phyloP scores from a whole-genome alignment of 1,140 invertebrate species.

The Psilanteris sp. region DNA sequence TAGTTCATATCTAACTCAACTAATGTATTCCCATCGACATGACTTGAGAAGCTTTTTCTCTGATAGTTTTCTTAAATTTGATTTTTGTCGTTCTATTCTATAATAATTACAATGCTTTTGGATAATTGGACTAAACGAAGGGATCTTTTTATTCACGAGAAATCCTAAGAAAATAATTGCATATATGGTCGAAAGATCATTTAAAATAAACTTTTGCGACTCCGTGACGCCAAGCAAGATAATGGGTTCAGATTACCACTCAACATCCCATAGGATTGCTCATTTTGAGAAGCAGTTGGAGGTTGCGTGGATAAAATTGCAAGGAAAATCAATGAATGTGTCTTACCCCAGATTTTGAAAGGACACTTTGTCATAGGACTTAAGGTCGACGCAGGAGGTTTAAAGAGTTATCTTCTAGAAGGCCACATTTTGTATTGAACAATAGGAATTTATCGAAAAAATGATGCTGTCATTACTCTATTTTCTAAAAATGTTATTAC shows the following conservation, averaged over 20 bases:
- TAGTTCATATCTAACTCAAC: too few relatives aligned
- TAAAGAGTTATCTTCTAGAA: not conserved
- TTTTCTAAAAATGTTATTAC: too few relatives aligned
- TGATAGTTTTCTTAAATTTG: slow-evolving; percentile 1
- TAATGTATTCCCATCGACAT: too few relatives aligned
- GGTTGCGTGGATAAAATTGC: not conserved
- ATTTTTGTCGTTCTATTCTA: not conserved
- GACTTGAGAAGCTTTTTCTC: too few relatives aligned
- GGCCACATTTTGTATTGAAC: too few relatives aligned
- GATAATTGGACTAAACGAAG: not conserved
- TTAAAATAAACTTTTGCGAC: slow-evolving; percentile 21
- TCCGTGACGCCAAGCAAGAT: slow-evolving; percentile 21
- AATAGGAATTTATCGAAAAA: too few relatives aligned
- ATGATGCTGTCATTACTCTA: too few relatives aligned
- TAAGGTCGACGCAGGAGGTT: slow-evolving; percentile 7
- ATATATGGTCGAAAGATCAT: slow-evolving; percentile 5
- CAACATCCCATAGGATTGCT: slow-evolving; percentile 27
- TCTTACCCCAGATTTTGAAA: slow-evolving; percentile 13
- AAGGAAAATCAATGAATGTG: slow-evolving; percentile 29
- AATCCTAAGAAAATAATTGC: slow-evolving; percentile 2
- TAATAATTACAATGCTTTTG: slow-evolving; percentile 1
- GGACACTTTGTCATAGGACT: slow-evolving; percentile 17
- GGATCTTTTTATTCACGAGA: not conserved
- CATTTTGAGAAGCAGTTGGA: slow-evolving; percentile 24
- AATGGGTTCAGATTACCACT: slow-evolving; percentile 33